Base-by-base conservation (phyloP, 2,113 vertebrate genomes). In the Calypte anna region DNA sequence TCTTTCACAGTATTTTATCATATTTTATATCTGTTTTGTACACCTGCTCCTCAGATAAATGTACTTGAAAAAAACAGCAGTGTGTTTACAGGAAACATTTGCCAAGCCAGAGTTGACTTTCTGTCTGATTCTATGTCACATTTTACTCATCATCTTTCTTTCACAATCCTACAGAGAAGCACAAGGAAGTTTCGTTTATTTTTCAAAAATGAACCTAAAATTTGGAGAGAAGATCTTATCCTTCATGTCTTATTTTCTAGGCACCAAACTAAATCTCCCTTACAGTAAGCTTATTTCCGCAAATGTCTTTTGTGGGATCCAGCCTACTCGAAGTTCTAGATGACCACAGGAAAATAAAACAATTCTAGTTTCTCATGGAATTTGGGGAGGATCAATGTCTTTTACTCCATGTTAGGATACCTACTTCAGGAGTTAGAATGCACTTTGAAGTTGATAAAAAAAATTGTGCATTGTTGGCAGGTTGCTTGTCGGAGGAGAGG, bases 91-190 rank as follows among this genome's bases (percentile, higher is more conserved):
- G 48, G 64, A 88, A 91, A 24, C 8, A 20, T 80, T 83, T 86
- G 17, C 15, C 75, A 94, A 90, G 84, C 6, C 30, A n/a, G 72
- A 83, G 59, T 7, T 1, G 2, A 4, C 28, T 77, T 88, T 88
- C 59, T 80, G 7, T 70, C 53, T 86, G 48, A 80, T 25, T 66
- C 15, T 24, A 6, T 90, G 46, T 78, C 64, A 48, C n/a, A 33
- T 70, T 77, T 64, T 64, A 48, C 31, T 73, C 25, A 31, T 18
- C 0, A 0, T 44, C 33, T 86, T 70, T 54, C 67, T 53, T 51
- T 78, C 5, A 64, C 2, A 27, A 50, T 77, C 16, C 48, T 74
- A 33, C 0, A 0, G 70, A 75, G 40, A 10, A 53, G 12, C 16
- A 50, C 20, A 70, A 27, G 54, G 33, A 82, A 57, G 28, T 55